Percentiles rank a stretch among this genome's conserved stretches.
Evolutionary conservation across 2,888 invertebrate species (phyloP).

Genomic region (Candidula unifasciata): DNA sequence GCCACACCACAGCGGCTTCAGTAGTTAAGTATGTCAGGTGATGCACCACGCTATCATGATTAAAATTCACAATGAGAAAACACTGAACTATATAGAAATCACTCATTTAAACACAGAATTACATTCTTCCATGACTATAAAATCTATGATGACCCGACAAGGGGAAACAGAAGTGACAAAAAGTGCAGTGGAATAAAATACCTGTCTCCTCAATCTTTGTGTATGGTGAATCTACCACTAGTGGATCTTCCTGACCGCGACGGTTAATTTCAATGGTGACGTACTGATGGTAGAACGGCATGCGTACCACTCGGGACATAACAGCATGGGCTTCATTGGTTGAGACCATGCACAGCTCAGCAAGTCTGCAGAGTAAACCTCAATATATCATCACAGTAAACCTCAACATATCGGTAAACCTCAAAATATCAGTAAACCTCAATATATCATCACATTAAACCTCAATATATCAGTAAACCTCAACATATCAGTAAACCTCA

Average conservation of each 20-base stretch:
- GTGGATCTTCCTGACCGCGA: conserved; percentile 18
- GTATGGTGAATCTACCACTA: conserved; percentile 5
- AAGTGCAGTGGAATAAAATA: not conserved
- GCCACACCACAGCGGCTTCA: no score
- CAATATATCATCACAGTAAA: not conserved
- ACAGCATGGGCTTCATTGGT: conserved; percentile 44
- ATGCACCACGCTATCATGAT: no score
- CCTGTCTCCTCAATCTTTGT: conserved; percentile 49
- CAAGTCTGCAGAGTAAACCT: conserved; percentile 28
- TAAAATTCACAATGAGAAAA: no score
- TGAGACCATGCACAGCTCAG: conserved; percentile 47
- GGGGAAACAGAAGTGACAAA: not conserved
- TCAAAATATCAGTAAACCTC: no score
- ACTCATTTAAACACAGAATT: not conserved
- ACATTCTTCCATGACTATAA: not conserved
- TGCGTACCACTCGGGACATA: conserved; percentile 45
- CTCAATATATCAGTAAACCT: no score
- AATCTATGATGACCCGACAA: not conserved
- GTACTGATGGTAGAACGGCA: conserved; percentile 50
- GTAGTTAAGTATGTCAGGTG: no score
- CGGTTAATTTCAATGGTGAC: conserved; percentile 43
- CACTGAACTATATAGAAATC: no score
- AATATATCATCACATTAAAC: no score
- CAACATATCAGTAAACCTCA: conserved; percentile 4
- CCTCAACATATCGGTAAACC: no score